Percentiles rank a stretch among this genome's conserved stretches.
phyloP scores from a whole-genome alignment of 1,140 invertebrate species.

The Drosophila orosa region DNA sequence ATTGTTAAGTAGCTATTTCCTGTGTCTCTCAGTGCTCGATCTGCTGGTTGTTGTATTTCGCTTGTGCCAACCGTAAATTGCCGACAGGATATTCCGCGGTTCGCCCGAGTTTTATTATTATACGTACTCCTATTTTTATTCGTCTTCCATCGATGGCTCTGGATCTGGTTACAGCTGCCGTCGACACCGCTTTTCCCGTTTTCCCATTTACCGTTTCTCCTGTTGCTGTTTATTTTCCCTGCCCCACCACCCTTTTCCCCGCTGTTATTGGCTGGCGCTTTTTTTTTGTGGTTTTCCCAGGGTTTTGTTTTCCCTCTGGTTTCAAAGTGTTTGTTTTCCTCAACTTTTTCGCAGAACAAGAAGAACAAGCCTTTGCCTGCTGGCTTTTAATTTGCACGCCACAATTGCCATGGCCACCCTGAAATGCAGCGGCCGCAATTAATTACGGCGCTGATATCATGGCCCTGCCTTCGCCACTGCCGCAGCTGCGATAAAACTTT shows the following conservation, averaged over 20 bases:
- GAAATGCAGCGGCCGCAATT: slow-evolving; percentile 81
- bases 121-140: slow-evolving; percentile 48
- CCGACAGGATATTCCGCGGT: slow-evolving; percentile 74
- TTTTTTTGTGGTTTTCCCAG: slow-evolving; percentile 49
- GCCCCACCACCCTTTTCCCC: slow-evolving; percentile 15
- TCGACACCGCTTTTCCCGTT: background rate
- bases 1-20: background rate
- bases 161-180: slow-evolving; percentile 27
- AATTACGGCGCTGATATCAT: slow-evolving; percentile 80
- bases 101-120: slow-evolving; percentile 59
- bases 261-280: slow-evolving; percentile 29
- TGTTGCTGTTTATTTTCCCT: slow-evolving; percentile 57
- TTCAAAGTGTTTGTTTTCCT: slow-evolving; percentile 69
- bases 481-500: slow-evolving; percentile 80
- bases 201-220: slow-evolving; percentile 1
- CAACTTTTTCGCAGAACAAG: slow-evolving; percentile 65
- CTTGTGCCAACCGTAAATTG: slow-evolving; percentile 75
- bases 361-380: slow-evolving; percentile 57
- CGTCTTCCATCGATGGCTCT: slow-evolving; percentile 55
- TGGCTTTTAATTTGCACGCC: slow-evolving; percentile 81
- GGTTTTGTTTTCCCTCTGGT: slow-evolving; percentile 52
- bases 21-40: slow-evolving; percentile 3
- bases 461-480: slow-evolving; percentile 51
- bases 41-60: slow-evolving; percentile 49
- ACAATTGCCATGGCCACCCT: slow-evolving; percentile 80